Conservation (phyloP, 2,113 vertebrate species). For the Pedionomus torquatus region DNA sequence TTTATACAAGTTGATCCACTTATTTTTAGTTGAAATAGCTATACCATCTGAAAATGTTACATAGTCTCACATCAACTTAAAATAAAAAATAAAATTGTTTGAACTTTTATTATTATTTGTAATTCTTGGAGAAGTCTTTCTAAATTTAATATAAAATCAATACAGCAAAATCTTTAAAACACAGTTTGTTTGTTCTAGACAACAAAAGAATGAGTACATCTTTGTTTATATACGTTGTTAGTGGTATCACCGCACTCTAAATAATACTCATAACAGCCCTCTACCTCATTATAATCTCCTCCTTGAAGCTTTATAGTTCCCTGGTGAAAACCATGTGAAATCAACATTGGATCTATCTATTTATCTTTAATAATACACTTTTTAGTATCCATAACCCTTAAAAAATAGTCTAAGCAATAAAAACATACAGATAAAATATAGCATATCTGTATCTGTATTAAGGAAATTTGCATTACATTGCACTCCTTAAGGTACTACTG, state of each 20-base stretch:
- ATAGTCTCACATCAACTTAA: neutral
- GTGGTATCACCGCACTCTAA: neutral
- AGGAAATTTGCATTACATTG: neutral
- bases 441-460: neutral
- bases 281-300: slow-evolving; percentile 29
- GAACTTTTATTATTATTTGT: neutral
- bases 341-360: neutral
- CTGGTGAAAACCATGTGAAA: neutral
- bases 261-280: neutral
- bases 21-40: neutral
- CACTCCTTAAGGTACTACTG: neutral
- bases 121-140: neutral
- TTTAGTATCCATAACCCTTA: neutral
- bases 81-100: neutral
- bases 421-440: neutral
- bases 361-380: neutral
- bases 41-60: neutral
- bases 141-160: neutral
- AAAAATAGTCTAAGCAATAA: neutral
- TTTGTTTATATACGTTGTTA: neutral
- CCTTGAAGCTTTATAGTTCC: neutral
- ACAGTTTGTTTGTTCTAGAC: neutral
- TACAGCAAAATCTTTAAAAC: neutral
- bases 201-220: neutral
- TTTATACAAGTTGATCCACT: neutral